A percentile compares a stretch with the other conserved stretches of the same genome.
These are phyloP conservation scores for Lysandra coridon DNA, from an alignment of 2,888 invertebrate species.

Conservation along the genomic window DNA sequence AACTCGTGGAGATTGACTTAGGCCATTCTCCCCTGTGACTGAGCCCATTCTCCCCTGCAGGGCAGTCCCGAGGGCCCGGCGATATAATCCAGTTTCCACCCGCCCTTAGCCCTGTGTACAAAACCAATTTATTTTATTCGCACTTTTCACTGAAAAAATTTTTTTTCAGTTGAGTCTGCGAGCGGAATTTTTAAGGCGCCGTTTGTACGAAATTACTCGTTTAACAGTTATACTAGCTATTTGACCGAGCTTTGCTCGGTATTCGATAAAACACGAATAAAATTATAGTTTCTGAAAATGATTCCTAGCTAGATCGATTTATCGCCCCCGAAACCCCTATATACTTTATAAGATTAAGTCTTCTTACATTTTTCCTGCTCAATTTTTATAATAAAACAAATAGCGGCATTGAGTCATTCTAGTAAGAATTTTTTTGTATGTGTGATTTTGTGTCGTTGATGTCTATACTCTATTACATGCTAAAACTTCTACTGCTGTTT, in stretches of 20 bases:
- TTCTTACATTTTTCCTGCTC: too few relatives aligned
- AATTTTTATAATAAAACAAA: too few relatives aligned
- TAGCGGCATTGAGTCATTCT: too few relatives aligned
- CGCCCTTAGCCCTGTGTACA: slow-evolving; percentile 57
- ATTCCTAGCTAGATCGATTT: too few relatives aligned
- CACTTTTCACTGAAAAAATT: slow-evolving; percentile 5
- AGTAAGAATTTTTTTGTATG: not conserved
- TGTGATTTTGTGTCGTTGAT: not conserved
- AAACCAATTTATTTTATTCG: slow-evolving; percentile 48
- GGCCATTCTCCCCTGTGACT: slow-evolving; percentile 30
- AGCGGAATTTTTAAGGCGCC: not conserved
- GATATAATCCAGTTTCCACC: slow-evolving; percentile 71
- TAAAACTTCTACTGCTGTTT: not conserved
- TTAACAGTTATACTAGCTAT: not conserved
- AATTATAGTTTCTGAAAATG: too few relatives aligned
- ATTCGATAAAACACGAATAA: too few relatives aligned
- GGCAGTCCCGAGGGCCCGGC: slow-evolving; percentile 50
- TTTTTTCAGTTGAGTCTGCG: not conserved
- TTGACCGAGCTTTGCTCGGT: too few relatives aligned
- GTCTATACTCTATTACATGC: not conserved
- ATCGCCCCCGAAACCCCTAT: too few relatives aligned
- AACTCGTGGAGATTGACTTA: slow-evolving; percentile 56
- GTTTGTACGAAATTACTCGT: not conserved
- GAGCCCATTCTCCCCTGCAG: slow-evolving; percentile 44
- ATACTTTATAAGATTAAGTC: too few relatives aligned